Percentiles rank a stretch among this genome's conserved stretches.
Conservation (phyloP, 2,888 invertebrate genomes). For the Leuctra nigra region DNA sequence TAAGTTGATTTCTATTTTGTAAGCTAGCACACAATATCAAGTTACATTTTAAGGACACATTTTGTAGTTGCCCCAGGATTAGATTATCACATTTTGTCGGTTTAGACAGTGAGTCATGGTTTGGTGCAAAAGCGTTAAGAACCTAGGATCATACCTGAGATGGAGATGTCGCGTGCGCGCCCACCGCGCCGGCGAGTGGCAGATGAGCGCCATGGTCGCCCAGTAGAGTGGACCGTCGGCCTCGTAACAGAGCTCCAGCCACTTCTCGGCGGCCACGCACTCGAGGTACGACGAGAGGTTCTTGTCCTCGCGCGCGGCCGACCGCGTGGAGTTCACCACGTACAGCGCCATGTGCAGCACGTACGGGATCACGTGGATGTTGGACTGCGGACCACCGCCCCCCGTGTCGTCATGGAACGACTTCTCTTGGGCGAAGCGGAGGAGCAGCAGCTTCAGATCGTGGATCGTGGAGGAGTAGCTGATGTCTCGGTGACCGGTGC, state of each 20-base stretch:
- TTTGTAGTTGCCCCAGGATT: too few relatives aligned
- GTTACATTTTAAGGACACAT: too few relatives aligned
- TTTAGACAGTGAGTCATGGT: too few relatives aligned
- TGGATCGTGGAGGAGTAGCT: conserved; percentile 78
- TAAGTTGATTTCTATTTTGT: too few relatives aligned
- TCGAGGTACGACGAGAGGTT: conserved; percentile 67
- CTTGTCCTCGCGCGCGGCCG: conserved; percentile 69
- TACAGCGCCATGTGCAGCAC: conserved; percentile 91
- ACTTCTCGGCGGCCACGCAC: conserved; percentile 51
- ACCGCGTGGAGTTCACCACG: conserved; percentile 79
- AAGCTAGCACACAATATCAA: too few relatives aligned
- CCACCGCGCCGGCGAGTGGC: conserved; percentile 71
- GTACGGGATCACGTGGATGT: conserved; percentile 94
- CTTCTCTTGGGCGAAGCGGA: conserved; percentile 87
- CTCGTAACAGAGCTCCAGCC: conserved; percentile 79
- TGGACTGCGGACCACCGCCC: conserved; percentile 93
- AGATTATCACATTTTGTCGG: too few relatives aligned
- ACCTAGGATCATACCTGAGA: too few relatives aligned
- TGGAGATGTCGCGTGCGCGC: conserved; percentile 59
- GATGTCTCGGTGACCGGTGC: conserved; percentile 55
- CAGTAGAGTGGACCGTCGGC: conserved; percentile 91
- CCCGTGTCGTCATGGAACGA: conserved; percentile 97
- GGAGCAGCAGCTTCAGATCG: conserved; percentile 82
- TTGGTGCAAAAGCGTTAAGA: too few relatives aligned
- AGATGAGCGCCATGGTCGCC: conserved; percentile 68